Conservation (phyloP, 2,113 vertebrate genomes). For the Takifugu bimaculatus region DNA sequence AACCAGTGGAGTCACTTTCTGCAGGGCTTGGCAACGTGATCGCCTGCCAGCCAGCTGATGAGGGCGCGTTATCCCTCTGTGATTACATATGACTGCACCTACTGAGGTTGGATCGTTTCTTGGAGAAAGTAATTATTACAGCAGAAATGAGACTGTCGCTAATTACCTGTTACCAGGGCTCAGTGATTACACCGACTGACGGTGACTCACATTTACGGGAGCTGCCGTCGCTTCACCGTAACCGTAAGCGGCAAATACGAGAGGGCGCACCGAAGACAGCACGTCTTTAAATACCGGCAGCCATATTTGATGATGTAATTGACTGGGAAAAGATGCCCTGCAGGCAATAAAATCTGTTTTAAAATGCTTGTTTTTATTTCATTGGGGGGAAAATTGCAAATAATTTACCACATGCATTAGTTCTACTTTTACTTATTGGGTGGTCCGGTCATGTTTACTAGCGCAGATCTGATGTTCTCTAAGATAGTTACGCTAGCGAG, state of each 20-base stretch:
- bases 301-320: too few relatives aligned
- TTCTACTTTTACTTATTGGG: background rate
- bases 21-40: slow-evolving; percentile 16
- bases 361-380: background rate
- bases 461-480: background rate
- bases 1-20: slow-evolving; percentile 15
- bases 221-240: too few relatives aligned
- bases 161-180: slow-evolving; percentile 9
- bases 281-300: too few relatives aligned
- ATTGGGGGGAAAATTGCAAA: too few relatives aligned
- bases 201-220: background rate
- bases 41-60: slow-evolving; percentile 18
- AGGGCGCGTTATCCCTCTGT: slow-evolving; percentile 14
- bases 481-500: background rate
- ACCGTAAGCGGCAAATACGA: too few relatives aligned
- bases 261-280: too few relatives aligned
- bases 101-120: slow-evolving; percentile 2
- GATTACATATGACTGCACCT: slow-evolving; percentile 11
- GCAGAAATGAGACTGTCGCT: background rate
- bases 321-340: background rate
- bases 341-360: background rate
- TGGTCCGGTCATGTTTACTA: background rate
- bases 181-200: slow-evolving; percentile 7
- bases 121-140: slow-evolving; percentile 5
- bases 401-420: too few relatives aligned